Percentiles rank a stretch among this genome's conserved stretches.
Conservation (phyloP, 2,888 invertebrate species). For the Agrilus mali region DNA sequence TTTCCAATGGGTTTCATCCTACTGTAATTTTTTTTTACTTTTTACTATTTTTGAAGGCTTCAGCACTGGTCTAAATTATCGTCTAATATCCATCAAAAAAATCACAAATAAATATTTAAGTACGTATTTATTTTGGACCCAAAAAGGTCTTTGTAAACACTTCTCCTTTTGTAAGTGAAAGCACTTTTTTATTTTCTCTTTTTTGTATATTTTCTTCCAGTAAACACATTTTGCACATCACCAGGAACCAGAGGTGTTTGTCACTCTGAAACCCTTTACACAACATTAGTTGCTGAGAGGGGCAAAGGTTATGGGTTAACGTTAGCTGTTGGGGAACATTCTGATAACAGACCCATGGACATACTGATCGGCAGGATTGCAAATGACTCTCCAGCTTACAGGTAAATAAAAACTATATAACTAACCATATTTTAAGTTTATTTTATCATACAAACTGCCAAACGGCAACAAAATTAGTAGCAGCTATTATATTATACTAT, state of each 20-base stretch:
- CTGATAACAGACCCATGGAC: slow-evolving; percentile 29
- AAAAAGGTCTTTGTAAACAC: not conserved
- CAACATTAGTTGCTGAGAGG: slow-evolving; percentile 38
- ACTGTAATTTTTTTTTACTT: too few relatives aligned
- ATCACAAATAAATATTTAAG: too few relatives aligned
- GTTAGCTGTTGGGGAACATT: slow-evolving; percentile 35
- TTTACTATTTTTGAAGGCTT: too few relatives aligned
- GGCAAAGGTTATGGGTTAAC: slow-evolving; percentile 39
- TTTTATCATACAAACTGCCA: too few relatives aligned
- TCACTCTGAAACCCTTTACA: slow-evolving; percentile 42
- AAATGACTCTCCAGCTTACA: slow-evolving; percentile 44
- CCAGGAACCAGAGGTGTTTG: slow-evolving; percentile 26
- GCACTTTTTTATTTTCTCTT: not conserved
- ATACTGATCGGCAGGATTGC: slow-evolving; percentile 39
- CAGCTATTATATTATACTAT: too few relatives aligned
- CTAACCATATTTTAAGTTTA: not conserved
- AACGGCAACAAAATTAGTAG: too few relatives aligned
- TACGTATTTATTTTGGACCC: too few relatives aligned
- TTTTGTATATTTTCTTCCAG: slow-evolving; percentile 11
- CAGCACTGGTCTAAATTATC: too few relatives aligned
- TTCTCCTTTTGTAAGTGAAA: too few relatives aligned
- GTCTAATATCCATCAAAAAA: too few relatives aligned
- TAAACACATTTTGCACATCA: slow-evolving; percentile 18
- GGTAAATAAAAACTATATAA: slow-evolving; percentile 27
- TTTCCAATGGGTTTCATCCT: too few relatives aligned